Evolutionary conservation across 2,888 invertebrate genomes (phyloP), one percentile per base, ranked within the genome.

Genomic region (Cerceris ruficornis): DNA sequence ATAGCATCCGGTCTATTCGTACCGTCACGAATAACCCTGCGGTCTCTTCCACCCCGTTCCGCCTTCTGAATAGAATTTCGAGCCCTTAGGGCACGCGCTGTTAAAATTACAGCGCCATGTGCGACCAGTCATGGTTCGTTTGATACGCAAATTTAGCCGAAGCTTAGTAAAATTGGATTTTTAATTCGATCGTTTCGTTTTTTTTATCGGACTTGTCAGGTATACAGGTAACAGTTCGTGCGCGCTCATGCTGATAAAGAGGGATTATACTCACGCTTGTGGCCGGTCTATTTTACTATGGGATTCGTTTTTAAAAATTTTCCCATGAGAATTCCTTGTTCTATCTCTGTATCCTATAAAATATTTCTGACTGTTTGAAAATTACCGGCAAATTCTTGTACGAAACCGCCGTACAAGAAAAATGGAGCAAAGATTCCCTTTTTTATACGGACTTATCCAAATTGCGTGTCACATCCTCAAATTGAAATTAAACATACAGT

Each of bases 81-180:
- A 61, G 55, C 75, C 74, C 61, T 65, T 65, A 49, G 74, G 73
- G 80, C 84, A 80, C 82, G 77, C 75, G 84, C 39, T 72, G 80
- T 55, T 74, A 46, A 69, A 85, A 82, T 86, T 85, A 74, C 68
- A 75, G 66, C 86, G 86, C 80, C 85, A 86, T 86, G 86, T 85
- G 85, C 82, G 66, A 57, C 62, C 52, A 52, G 82, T 84, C 78
- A 86, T 60, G 86, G 77, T 68, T 85, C 80, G 86, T 85, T 85
- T 73, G 68, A 75, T 78, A 69, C 82, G 70, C 75, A 79, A 82
- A 86, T 78, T 82, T 60, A 60, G 28, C n/a, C 13, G 17, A 73
- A 71, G 46, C 79, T 69, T 69, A 67, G 62, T 61, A 69, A 78
- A 81, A 85, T 85, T 75, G 70, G 64, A 69, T 76, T 64, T 71